Evolutionary conservation across 2,113 vertebrate genomes (phyloP).

Genomic region (Odontesthes bonariensis): DNA sequence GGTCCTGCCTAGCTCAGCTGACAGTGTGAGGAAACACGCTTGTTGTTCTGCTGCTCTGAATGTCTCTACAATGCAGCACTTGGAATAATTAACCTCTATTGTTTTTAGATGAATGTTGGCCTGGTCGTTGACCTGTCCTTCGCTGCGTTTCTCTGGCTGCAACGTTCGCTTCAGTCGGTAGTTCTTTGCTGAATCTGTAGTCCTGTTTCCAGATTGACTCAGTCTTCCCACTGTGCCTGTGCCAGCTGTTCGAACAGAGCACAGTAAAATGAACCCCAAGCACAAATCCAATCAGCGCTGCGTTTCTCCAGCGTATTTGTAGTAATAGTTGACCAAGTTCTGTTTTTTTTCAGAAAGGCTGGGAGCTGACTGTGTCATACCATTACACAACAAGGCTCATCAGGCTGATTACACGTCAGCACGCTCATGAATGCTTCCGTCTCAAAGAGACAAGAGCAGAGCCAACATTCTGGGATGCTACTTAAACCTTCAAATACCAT

Average conservation of each 20-base stretch:
- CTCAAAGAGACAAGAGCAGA: conserved; percentile 33
- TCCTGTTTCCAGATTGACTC: conserved; percentile 3
- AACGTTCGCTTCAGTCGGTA: conserved; percentile 8
- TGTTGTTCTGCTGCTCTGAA: conserved; percentile 37
- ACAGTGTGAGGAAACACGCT: conserved; percentile 23
- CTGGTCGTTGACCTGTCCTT: not conserved
- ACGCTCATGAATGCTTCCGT: conserved; percentile 41
- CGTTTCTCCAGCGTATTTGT: conserved; percentile 6
- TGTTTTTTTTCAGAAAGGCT: conserved; percentile 23
- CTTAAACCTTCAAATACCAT: conserved; percentile 48
- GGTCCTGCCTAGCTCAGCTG: conserved; percentile 60
- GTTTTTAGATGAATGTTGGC: conserved; percentile 10
- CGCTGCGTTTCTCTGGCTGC: not conserved
- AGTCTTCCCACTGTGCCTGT: not conserved
- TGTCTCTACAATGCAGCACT: conserved; percentile 1
- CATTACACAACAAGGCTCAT: conserved; percentile 60
- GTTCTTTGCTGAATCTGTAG: conserved; percentile 13
- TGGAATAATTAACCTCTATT: conserved; percentile 2
- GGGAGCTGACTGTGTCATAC: conserved; percentile 30
- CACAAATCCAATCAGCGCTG: conserved; percentile 24
- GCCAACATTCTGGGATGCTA: conserved; percentile 41
- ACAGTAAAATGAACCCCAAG: conserved; percentile 6
- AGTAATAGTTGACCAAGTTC: conserved; percentile 9
- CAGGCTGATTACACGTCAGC: conserved; percentile 67
- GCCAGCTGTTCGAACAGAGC: conserved; percentile 8